Conservation (phyloP, 2,797 vertebrate genomes). For the Arnoldichthys spilopterus region DNA sequence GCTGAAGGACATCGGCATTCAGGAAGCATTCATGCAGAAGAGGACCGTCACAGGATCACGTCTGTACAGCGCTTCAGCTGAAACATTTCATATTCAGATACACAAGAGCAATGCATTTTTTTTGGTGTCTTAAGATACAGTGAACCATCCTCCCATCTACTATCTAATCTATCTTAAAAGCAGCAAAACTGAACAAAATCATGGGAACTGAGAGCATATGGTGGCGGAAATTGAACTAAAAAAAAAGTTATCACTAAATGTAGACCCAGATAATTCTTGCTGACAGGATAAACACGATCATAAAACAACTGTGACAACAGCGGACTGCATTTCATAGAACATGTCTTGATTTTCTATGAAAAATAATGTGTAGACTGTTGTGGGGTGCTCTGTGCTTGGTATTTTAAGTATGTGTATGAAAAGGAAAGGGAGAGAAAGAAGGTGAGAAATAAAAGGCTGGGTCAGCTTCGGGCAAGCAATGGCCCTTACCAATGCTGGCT, state of each 20-base stretch:
- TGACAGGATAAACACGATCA: not conserved
- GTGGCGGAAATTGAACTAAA: not conserved
- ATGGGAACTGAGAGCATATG: not conserved
- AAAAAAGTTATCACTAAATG: not conserved
- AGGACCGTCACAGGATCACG: not conserved
- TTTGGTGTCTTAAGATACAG: not conserved
- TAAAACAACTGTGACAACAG: not conserved
- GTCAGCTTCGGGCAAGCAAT: conserved; percentile 33
- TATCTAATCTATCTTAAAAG: not conserved
- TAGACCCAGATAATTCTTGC: not conserved
- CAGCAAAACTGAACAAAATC: conserved; percentile 8
- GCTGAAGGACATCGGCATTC: not conserved
- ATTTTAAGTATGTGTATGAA: not conserved
- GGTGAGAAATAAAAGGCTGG: conserved; percentile 1
- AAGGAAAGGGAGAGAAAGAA: not conserved
- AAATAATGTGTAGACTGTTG: not conserved
- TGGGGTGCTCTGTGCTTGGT: not conserved
- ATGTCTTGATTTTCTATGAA: not conserved
- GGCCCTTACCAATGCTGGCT: conserved; percentile 35
- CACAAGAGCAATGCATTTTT: not conserved
- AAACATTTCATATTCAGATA: not conserved
- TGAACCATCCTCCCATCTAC: not conserved
- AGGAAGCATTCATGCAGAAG: not conserved
- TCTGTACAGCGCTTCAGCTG: not conserved
- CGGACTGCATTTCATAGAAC: not conserved